Evolutionary conservation across 2,888 invertebrate genomes (phyloP).

Genomic region (Leucophenga montana): DNA sequence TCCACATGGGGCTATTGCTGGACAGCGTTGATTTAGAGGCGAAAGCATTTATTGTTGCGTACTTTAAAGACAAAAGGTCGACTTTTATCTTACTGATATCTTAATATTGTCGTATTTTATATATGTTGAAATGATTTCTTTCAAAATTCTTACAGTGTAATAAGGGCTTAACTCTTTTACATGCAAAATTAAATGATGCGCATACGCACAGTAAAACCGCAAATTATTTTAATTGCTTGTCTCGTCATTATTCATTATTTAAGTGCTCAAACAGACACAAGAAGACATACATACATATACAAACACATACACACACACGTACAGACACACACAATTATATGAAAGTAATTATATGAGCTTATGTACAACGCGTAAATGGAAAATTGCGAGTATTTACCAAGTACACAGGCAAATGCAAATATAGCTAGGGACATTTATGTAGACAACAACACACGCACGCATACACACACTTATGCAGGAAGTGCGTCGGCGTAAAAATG

Average conservation of each 20-base stretch:
- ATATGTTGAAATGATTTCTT: constrained; percentile 1
- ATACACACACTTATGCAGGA: constrained; percentile 31
- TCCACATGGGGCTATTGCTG: too few species aligned
- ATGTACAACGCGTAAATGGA: constrained; percentile 41
- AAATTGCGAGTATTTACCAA: constrained; percentile 40
- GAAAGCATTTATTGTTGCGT: too few species aligned
- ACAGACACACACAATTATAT: constrained; percentile 14
- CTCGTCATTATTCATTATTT: constrained; percentile 72
- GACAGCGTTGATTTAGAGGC: too few species aligned
- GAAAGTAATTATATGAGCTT: constrained; percentile 22
- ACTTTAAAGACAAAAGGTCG: too few species aligned
- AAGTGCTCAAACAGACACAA: constrained; percentile 60
- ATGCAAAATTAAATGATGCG: constrained; percentile 70
- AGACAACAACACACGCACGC: constrained; percentile 17
- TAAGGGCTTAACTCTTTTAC: constrained; percentile 65
- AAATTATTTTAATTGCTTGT: constrained; percentile 72
- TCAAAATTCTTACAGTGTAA: constrained; percentile 51
- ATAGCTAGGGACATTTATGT: constrained; percentile 2
- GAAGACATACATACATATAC: constrained; percentile 40
- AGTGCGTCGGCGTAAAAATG: background rate
- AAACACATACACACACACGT: constrained; percentile 15
- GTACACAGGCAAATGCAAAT: constrained; percentile 34
- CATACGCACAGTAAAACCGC: constrained; percentile 70
- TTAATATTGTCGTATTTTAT: too few species aligned
- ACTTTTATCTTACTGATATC: too few species aligned